phyloP scores from a whole-genome alignment of 2,797 vertebrate genomes.

The Eulemur rubriventer region DNA sequence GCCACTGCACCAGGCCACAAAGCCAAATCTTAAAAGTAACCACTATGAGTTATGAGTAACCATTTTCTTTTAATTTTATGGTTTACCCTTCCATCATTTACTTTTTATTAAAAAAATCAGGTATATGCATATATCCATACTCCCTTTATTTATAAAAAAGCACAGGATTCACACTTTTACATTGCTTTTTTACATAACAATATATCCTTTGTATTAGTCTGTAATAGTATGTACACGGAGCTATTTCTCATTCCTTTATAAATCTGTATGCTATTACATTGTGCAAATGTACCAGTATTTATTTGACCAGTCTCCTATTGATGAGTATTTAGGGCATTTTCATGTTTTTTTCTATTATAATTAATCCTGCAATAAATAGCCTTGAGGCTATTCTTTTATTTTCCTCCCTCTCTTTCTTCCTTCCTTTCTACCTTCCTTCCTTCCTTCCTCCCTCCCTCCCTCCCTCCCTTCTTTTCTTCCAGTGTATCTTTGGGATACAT shows the following conservation, averaged over 20 bases:
- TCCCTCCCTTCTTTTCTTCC: background rate
- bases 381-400: background rate
- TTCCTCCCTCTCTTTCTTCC: background rate
- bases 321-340: background rate
- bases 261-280: background rate
- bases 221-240: background rate
- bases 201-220: background rate
- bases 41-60: background rate
- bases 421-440: background rate
- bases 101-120: background rate
- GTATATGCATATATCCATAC: background rate
- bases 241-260: background rate
- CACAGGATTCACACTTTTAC: background rate
- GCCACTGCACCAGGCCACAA: background rate
- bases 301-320: background rate
- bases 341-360: background rate
- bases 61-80: slow-evolving; percentile 50
- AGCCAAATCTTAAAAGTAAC: background rate
- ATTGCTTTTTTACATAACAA: background rate
- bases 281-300: background rate
- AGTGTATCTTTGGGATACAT: background rate
- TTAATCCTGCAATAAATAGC: background rate
- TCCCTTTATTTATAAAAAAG: slow-evolving; percentile 19
- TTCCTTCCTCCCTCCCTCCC: background rate
- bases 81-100: background rate